Evolutionary conservation across 35 echinoderm and acorn worm genomes (phyloP).

Genomic region (Hemicentrotus pulcherrimus): DNA sequence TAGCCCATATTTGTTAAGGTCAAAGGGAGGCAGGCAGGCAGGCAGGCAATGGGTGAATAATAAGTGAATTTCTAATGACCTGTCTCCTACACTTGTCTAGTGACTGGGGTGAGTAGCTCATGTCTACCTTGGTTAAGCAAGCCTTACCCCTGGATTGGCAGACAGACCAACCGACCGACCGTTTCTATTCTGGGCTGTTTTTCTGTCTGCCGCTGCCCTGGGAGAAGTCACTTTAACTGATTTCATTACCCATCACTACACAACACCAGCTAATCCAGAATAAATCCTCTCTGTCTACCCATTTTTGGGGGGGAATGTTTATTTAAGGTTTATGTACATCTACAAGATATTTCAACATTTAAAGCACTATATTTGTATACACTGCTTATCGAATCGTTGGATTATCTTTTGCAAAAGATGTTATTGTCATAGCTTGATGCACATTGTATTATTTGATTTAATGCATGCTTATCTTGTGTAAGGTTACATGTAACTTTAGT

Average conservation of each 20-base stretch:
- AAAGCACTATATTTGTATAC: too few relatives aligned
- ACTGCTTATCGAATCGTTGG: too few relatives aligned
- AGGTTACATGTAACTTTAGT: too few relatives aligned
- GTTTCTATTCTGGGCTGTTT: conserved; percentile 11
- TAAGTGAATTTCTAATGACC: conserved; percentile 13
- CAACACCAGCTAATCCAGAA: background rate
- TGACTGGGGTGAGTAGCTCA: background rate
- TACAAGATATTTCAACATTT: too few relatives aligned
- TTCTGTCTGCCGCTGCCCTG: conserved; percentile 26
- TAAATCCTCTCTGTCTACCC: background rate
- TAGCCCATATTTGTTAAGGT: background rate
- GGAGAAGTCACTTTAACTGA: conserved; percentile 11
- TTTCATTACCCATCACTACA: conserved; percentile 29
- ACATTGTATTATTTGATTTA: too few relatives aligned
- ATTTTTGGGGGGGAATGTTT: too few relatives aligned
- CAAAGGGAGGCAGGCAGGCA: background rate
- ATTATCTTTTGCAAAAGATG: too few relatives aligned
- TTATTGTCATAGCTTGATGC: too few relatives aligned
- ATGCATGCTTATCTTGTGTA: too few relatives aligned
- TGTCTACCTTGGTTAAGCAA: background rate
- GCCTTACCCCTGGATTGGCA: background rate
- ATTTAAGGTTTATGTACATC: too few relatives aligned
- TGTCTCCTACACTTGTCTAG: background rate
- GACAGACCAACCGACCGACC: background rate
- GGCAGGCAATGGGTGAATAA: background rate